Evolutionary conservation across 2,113 vertebrate species (phyloP), one percentile per base, ranked within the genome.

Genomic region (Chloroceryle aenea): DNA sequence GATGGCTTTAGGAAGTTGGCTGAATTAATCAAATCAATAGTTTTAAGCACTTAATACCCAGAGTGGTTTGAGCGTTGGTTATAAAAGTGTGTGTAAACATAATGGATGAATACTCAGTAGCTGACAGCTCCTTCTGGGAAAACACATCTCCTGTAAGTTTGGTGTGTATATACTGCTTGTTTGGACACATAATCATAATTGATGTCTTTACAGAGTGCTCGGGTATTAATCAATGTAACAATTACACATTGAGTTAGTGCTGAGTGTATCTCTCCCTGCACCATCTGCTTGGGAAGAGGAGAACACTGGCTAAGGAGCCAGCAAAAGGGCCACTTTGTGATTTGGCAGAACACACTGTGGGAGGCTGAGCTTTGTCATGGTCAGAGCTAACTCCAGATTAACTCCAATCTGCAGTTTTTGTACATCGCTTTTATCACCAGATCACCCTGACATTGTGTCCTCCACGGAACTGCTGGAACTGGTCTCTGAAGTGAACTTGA

Each of bases 11-110:
- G 80, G 87, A 47, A 56, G 59, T 16, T 18, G 26, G 42, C 56
- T 34, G 66, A 66, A 83, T 91, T 91, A 91, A 95, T 90, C 43
- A 64, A 91, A 89, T 82, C 81, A 61, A 62, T 91, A 42, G 42
- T 59, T 94, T 76, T 40, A 85, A 92, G 91, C 85, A 85, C 80
- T 91, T 76, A 90, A 95, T 81, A 53, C 95, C 85, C 76, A 20
- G 89, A 95, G 90, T 79, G 87, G 72, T 74, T 83, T 83, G 52
- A 88, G 85, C 69, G 93, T 56, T 62, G 93, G 19, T 79, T 62
- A 50, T 85, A 83, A 91, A 93, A 96, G 38, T 50, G 81, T 69
- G 38, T 71, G 82, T 94, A 88, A 94, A 94, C 87, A 91, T 66
- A 42, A 42, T 67, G 11, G 42, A 66, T 84, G 76, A 95, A 76